A percentile compares a stretch with the other conserved stretches of the same genome.
Evolutionary conservation across 2,113 vertebrate species (phyloP).

Genomic region (Suncus etruscus): DNA sequence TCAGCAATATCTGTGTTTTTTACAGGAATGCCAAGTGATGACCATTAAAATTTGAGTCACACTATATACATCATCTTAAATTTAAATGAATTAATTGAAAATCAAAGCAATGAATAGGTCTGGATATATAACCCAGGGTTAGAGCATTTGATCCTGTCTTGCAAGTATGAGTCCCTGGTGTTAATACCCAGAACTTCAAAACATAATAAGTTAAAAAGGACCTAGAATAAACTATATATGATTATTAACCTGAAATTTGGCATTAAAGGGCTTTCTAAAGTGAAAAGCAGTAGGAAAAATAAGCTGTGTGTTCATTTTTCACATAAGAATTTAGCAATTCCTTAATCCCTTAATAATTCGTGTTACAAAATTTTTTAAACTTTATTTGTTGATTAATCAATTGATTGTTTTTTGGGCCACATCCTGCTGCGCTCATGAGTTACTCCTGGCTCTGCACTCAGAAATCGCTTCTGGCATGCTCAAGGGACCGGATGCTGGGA

Average conservation of each 20-base stretch:
- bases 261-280: conserved; percentile 8
- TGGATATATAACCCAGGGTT: too few relatives aligned
- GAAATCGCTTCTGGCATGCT: too few relatives aligned
- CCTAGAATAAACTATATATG: conserved; percentile 36
- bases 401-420: too few relatives aligned
- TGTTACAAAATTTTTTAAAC: conserved; percentile 10
- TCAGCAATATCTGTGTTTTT: conserved; percentile 4
- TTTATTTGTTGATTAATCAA: too few relatives aligned
- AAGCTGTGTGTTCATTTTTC: background rate
- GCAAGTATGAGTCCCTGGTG: too few relatives aligned
- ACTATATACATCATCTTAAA: conserved; percentile 45
- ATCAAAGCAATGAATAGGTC: background rate
- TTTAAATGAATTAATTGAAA: conserved; percentile 54
- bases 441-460: too few relatives aligned
- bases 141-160: too few relatives aligned
- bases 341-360: too few relatives aligned
- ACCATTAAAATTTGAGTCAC: conserved; percentile 38
- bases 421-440: too few relatives aligned
- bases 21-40: conserved; percentile 15
- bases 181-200: background rate
- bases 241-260: conserved; percentile 29
- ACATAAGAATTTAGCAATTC: background rate
- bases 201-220: conserved; percentile 39
- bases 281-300: conserved; percentile 28
- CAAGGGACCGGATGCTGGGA: too few relatives aligned